Percentiles rank a stretch among this genome's conserved stretches.
Conservation (phyloP, 2,888 invertebrate species). For the Lumbricus terrestris region DNA sequence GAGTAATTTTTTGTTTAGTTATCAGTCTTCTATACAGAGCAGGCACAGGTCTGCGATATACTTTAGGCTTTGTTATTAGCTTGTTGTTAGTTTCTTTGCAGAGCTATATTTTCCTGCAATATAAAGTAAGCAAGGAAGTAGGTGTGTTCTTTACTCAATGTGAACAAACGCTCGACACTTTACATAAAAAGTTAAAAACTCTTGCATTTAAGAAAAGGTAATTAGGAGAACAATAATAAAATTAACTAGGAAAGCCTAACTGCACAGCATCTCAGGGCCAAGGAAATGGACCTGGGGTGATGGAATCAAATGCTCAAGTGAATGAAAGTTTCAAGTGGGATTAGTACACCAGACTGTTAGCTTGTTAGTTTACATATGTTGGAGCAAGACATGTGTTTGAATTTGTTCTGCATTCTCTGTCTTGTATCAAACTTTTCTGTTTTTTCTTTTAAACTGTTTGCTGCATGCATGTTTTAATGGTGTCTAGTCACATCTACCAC, state of each 20-base stretch:
- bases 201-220: too few relatives aligned
- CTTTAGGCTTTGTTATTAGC: neutral
- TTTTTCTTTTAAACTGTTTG: neutral
- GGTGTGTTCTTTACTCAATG: too few relatives aligned
- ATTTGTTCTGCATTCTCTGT: neutral
- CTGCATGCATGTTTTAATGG: too few relatives aligned
- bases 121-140: neutral
- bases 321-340: too few relatives aligned
- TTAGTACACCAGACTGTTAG: neutral
- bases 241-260: too few relatives aligned
- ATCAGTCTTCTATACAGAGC: neutral
- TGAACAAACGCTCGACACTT: too few relatives aligned
- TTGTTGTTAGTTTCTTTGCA: neutral
- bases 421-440: neutral
- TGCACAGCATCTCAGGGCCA: too few relatives aligned
- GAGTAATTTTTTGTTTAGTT: constrained; percentile 61
- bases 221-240: too few relatives aligned
- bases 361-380: neutral
- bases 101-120: neutral
- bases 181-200: too few relatives aligned
- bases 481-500: too few relatives aligned
- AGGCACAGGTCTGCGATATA: constrained; percentile 19
- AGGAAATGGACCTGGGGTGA: too few relatives aligned
- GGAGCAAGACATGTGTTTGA: neutral
- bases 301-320: too few relatives aligned